Percentiles rank a stretch among this genome's conserved stretches.
phyloP scores from a whole-genome alignment of 2,113 vertebrate species.

The Sakesphorus luctuosus region DNA sequence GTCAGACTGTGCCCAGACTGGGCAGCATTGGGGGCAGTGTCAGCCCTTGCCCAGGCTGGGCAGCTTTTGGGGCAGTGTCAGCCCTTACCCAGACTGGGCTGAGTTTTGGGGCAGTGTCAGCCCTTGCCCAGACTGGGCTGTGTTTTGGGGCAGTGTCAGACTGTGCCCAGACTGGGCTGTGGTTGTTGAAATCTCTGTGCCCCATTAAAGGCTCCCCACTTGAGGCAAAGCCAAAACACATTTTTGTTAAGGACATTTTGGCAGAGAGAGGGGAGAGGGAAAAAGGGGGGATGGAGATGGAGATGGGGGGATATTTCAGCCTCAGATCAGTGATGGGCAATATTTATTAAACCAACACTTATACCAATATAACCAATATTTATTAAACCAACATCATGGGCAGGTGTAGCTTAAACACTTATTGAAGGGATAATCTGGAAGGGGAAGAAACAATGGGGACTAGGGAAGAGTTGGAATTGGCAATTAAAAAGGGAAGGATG shows the following conservation, averaged over 20 bases:
- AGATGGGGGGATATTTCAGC: background rate
- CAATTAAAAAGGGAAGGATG: background rate
- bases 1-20: too few relatives aligned
- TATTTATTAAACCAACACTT: background rate
- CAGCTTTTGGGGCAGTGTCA: background rate
- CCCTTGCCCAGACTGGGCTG: too few relatives aligned
- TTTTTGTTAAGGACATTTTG: background rate
- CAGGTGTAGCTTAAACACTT: background rate
- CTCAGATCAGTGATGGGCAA: background rate
- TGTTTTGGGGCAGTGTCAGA: background rate
- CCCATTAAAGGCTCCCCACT: background rate
- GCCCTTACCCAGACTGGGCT: background rate
- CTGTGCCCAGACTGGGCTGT: background rate
- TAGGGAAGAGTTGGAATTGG: background rate
- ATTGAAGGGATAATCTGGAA: background rate
- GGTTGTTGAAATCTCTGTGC: background rate
- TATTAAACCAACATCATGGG: background rate
- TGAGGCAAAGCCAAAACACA: rapidly evolving
- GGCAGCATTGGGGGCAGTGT: background rate
- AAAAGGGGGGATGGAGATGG: background rate
- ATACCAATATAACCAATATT: too few relatives aligned
- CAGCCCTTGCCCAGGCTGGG: background rate
- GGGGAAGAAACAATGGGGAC: background rate
- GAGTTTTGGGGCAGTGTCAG: too few relatives aligned
- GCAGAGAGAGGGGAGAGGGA: background rate